Conservation (phyloP, 2,113 vertebrate genomes). For the Mus musculus region DNA sequence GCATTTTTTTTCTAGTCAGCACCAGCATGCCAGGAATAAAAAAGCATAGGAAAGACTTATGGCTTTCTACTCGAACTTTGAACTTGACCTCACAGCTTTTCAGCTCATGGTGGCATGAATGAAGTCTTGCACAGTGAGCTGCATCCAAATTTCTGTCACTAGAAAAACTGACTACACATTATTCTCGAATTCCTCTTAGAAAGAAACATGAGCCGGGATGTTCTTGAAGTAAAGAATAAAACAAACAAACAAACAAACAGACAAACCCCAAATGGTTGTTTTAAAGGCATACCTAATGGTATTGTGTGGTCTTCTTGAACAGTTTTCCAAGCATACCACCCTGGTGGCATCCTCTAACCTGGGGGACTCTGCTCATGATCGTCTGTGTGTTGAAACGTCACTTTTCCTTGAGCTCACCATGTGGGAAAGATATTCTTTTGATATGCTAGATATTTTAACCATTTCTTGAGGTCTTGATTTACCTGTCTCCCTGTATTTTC, state of each 20-base stretch:
- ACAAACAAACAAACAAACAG: background rate
- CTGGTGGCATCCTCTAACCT: background rate
- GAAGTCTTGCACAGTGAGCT: background rate
- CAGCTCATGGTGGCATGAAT: background rate
- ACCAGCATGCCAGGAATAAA: background rate
- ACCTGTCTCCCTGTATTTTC: background rate
- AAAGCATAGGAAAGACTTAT: conserved; percentile 23
- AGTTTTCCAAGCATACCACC: background rate
- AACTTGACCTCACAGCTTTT: conserved; percentile 52
- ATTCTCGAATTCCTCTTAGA: conserved; percentile 35
- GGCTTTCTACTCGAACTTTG: conserved; percentile 7
- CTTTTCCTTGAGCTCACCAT: background rate
- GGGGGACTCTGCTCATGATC: background rate
- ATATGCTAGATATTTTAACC: background rate
- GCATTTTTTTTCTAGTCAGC: background rate
- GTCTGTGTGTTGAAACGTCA: background rate
- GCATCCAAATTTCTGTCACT: conserved; percentile 65
- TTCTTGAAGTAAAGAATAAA: conserved; percentile 28
- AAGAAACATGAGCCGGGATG: conserved; percentile 51
- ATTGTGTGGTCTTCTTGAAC: background rate
- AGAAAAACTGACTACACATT: background rate
- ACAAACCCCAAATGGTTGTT: background rate
- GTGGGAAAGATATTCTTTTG: background rate
- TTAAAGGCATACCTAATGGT: conserved; percentile 16
- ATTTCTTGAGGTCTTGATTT: background rate